Evolutionary conservation across 2,113 vertebrate genomes (phyloP), one percentile per base, ranked within the genome.

Genomic region (Hemicordylus capensis): DNA sequence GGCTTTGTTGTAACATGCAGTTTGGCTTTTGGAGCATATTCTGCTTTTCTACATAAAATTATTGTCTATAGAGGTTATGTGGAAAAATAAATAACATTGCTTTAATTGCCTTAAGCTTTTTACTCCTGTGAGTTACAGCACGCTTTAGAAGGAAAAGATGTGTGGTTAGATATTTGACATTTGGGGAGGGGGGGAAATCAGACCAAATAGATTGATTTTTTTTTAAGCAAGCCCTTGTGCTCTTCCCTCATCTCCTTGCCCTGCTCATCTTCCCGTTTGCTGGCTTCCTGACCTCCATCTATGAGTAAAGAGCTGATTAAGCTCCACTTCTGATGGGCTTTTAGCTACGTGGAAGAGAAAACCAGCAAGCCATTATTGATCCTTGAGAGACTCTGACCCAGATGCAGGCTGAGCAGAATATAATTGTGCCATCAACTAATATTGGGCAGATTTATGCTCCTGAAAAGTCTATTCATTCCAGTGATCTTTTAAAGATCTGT

Each of bases 351-450:
- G 0, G 59, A 63, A 78, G 42, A 87, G 78, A 76, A 69, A 90
- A 39, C 67, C 89, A 78, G 78, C 63, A 89, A 89, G 58, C 82
- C 87, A 69, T 56, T 92, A 87, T 12, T 2, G 31, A 87, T 81
- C 61, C 81, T 87, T 67, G 85, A 76, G 86, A 92, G 37, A 63
- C 61, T 79, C 67, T 90, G 85, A 85, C 76, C 86, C 72, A 89
- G 58, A 67, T 61, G 54, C 64, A 91, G 67, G 31, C 76, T 84
- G 44, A 76, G 54, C 74, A 89, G n/a, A 0, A 0, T 79, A n/a
- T 89, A 82, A 88, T 91, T 92, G 84, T 39, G 61, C 69, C 75
- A 86, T 54, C 69, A 73, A 88, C 73, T 76, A 88, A 75, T 74
- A 85, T 46, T 70, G 67, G 19, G 34, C 67, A 89, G 80, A 83